Evolutionary conservation across 2,113 vertebrate genomes (phyloP).

Genomic region (Pogonocichla stellata): DNA sequence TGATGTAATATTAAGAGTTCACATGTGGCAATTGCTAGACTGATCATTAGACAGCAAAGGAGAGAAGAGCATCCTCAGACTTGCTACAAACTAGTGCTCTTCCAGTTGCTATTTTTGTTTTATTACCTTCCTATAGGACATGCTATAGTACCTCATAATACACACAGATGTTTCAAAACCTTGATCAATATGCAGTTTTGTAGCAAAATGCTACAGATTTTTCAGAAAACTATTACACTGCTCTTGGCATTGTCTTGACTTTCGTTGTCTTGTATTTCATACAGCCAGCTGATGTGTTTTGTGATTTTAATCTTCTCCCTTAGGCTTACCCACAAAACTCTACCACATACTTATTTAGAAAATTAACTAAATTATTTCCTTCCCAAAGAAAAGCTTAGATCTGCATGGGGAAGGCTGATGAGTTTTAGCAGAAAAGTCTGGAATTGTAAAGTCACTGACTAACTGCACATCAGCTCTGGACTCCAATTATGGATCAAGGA

Average conservation of each 20-base stretch:
- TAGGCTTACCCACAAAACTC: constrained; percentile 62
- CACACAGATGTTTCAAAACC: not conserved
- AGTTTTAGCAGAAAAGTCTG: constrained; percentile 45
- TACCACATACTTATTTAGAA: constrained; percentile 56
- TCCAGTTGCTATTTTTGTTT: not conserved
- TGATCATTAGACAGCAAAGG: not conserved
- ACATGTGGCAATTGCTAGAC: not conserved
- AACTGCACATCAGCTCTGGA: constrained; percentile 8
- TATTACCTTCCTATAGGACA: not conserved
- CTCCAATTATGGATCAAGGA: not conserved
- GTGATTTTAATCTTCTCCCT: constrained; percentile 54
- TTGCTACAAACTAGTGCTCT: not conserved
- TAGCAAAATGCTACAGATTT: not conserved
- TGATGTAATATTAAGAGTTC: not conserved
- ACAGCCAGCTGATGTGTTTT: constrained; percentile 20
- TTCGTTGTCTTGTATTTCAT: constrained; percentile 31
- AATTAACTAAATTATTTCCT: constrained; percentile 66
- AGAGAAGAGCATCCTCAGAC: not conserved
- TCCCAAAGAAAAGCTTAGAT: constrained; percentile 51
- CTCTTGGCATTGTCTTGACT: constrained; percentile 19
- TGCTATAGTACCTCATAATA: not conserved
- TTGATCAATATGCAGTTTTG: not conserved
- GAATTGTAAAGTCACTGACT: constrained; percentile 41
- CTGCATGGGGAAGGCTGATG: constrained; percentile 26
- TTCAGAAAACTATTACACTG: constrained; percentile 17